phyloP scores from a whole-genome alignment of 2,888 invertebrate species.

The Ligdia adustata region DNA sequence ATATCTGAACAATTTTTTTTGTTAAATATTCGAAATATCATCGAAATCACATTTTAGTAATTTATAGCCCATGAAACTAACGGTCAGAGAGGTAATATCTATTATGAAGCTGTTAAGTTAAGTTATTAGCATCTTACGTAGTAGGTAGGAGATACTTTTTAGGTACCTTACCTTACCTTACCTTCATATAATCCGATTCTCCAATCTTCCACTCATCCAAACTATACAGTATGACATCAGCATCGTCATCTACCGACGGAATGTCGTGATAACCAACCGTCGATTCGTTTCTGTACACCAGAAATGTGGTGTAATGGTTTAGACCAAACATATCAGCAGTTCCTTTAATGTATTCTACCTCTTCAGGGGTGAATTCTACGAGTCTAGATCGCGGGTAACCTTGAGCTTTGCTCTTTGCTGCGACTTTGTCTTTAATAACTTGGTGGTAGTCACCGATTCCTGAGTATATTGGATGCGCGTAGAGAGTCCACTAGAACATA shows the following conservation, averaged over 20 bases:
- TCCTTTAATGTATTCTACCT: slow-evolving; percentile 83
- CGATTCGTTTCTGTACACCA: slow-evolving; percentile 61
- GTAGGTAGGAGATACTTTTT: too few relatives aligned
- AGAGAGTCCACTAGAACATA: slow-evolving; percentile 73
- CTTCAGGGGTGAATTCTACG: slow-evolving; percentile 82
- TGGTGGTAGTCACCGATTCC: slow-evolving; percentile 85
- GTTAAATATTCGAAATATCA: not conserved
- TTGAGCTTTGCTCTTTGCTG: slow-evolving; percentile 80
- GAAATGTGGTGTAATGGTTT: slow-evolving; percentile 85
- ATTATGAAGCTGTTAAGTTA: too few relatives aligned
- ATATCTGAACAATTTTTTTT: too few relatives aligned
- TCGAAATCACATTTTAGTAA: not conserved
- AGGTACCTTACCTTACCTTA: too few relatives aligned
- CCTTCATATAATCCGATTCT: slow-evolving; percentile 26
- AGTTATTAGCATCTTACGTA: too few relatives aligned
- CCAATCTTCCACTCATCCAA: slow-evolving; percentile 35
- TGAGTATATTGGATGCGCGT: slow-evolving; percentile 85
- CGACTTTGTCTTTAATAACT: slow-evolving; percentile 82
- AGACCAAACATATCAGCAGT: slow-evolving; percentile 87
- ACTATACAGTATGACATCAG: slow-evolving; percentile 32
- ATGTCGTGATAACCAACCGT: slow-evolving; percentile 28
- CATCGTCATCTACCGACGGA: slow-evolving; percentile 49
- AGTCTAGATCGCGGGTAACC: slow-evolving; percentile 82
- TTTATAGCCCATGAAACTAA: not conserved
- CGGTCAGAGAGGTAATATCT: not conserved